A percentile compares a stretch with the other conserved stretches of the same genome.
These are phyloP conservation scores for Sus cebifrons DNA, from an alignment of 2,797 vertebrate genomes.

Conservation along the genomic window DNA sequence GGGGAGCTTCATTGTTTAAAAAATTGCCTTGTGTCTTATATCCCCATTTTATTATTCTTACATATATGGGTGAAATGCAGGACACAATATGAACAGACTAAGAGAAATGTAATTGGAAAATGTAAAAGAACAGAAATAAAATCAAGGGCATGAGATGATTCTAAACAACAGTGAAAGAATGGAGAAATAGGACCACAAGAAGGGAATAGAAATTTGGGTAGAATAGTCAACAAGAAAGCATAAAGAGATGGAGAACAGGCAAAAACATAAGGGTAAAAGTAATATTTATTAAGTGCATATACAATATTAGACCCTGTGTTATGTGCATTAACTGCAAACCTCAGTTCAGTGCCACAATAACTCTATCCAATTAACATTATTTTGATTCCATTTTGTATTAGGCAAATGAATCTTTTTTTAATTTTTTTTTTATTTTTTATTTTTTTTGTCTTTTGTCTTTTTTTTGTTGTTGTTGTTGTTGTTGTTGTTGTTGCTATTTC, in stretches of 20 bases:
- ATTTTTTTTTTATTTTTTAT: no score
- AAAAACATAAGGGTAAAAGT: neutral
- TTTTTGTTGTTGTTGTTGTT: no score
- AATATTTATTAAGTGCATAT: neutral
- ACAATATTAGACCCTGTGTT: neutral
- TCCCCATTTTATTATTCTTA: neutral
- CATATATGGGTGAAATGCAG: neutral
- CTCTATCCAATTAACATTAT: neutral
- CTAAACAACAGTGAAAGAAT: neutral
- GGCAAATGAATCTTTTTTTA: neutral
- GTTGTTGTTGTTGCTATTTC: no score
- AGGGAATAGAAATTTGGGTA: neutral
- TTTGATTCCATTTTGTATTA: neutral
- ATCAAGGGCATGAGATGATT: neutral
- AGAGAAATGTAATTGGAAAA: neutral
- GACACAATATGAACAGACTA: neutral
- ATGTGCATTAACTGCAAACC: neutral
- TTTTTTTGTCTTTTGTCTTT: no score
- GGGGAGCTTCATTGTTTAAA: neutral
- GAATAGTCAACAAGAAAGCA: neutral
- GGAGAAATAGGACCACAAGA: neutral
- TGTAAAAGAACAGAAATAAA: neutral
- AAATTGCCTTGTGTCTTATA: neutral
- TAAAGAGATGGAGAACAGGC: neutral
- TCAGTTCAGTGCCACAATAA: neutral